Base-by-base conservation (phyloP, 1,140 invertebrate species). In the Sinonovacula constricta region DNA sequence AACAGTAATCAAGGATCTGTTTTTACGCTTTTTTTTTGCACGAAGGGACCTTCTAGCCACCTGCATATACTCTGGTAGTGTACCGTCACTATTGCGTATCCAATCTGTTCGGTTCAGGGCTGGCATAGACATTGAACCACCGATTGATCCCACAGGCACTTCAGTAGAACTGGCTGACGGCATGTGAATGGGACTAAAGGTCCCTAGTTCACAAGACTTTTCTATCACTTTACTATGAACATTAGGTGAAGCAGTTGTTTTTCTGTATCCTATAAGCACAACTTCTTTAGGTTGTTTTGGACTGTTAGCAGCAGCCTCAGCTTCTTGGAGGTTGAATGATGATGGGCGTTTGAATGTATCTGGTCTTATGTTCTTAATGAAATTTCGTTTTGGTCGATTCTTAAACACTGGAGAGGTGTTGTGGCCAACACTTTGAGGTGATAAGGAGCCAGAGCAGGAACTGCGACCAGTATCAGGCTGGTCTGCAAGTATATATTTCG, bases 141-240 rank as follows among this genome's bases (percentile, higher is more conserved):
- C 51, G 33, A 76, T 76, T 54, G 33, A 54, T 26, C 49, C 30
- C 63, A 39, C 39, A 36, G 66, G 57, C 51, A 70, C 34, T 15
- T 71, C 33, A n/a, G 59, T 53, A 28, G 39, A n/a, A 49, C 56
- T 67, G 36, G 57, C 31, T 15, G 77, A 65, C 24, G 81, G 45
- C 3, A 68, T 39, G 36, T 53, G 65, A 14, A 30, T 53, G 15
- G 86, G 85, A 80, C 86, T 88, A 33, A 90, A 83, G 1, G 90
- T 91, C 26, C 90, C 90, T 14, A 90, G 82, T 57, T 88, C 79
- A 22, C 88, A 87, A 90, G 92, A 83, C 87, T 90, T 69, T 86
- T 88, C 62, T 87, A 70, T 70, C 31, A 71, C 63, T n/a, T 54
- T 53, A 53, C 59, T 70, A 31, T 74, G 66, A 10, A 65, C 66